Conservation (phyloP, 1,140 invertebrate genomes). For the Batillaria attramentaria region DNA sequence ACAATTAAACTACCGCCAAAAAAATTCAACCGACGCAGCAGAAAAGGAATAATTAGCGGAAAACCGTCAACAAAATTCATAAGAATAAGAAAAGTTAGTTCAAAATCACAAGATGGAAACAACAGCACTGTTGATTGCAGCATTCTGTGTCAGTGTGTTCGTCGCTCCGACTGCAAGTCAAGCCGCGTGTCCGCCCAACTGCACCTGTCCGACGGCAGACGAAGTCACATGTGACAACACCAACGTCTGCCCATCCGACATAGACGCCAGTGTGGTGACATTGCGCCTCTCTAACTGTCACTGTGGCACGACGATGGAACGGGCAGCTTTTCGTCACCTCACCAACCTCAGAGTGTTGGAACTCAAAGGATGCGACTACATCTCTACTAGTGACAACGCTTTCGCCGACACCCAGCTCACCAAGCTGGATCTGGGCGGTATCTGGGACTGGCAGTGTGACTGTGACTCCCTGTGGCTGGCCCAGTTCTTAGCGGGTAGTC, state of each 20-base stretch:
- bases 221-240: not conserved
- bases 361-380: not conserved
- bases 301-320: constrained; percentile 3
- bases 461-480: constrained; percentile 56
- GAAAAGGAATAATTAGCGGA: too few relatives aligned
- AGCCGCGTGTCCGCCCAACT: not conserved
- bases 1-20: too few relatives aligned
- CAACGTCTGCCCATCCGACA: not conserved
- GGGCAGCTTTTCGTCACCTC: not conserved
- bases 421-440: constrained; percentile 27
- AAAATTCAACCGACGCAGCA: too few relatives aligned
- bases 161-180: too few relatives aligned
- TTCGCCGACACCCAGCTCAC: constrained; percentile 10
- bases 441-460: constrained; percentile 50
- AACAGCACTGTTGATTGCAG: too few relatives aligned
- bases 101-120: too few relatives aligned
- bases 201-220: not conserved
- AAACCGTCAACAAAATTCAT: too few relatives aligned
- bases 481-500: constrained; percentile 31
- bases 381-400: not conserved
- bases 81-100: too few relatives aligned
- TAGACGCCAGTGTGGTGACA: not conserved
- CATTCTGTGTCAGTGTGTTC: too few relatives aligned
- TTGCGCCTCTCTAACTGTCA: not conserved
- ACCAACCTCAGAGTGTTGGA: not conserved